These are phyloP conservation scores for Bombycilla garrulus DNA, from an alignment of 2,113 vertebrate species.

Conservation along the genomic window DNA sequence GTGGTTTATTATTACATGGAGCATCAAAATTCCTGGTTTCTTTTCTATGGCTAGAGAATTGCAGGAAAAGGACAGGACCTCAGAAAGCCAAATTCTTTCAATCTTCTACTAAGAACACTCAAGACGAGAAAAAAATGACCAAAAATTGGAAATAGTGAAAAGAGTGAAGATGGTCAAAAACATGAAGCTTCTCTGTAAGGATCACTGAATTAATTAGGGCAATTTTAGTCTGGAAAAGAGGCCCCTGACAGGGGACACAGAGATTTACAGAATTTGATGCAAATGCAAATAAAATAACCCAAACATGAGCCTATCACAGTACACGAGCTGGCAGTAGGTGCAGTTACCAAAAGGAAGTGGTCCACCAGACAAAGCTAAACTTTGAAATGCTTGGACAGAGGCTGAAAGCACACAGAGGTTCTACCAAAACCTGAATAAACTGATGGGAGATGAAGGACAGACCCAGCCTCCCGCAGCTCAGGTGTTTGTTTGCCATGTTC, in stretches of 20 bases:
- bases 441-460: not conserved
- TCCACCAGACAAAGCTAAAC: not conserved
- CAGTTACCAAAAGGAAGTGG: not conserved
- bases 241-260: not conserved
- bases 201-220: not conserved
- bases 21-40: not conserved
- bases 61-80: not conserved
- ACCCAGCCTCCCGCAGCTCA: not conserved
- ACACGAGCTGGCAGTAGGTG: not conserved
- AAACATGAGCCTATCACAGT: not conserved
- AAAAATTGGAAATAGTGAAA: not conserved
- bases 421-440: not conserved
- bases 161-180: not conserved
- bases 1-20: not conserved
- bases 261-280: not conserved
- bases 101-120: not conserved
- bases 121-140: not conserved
- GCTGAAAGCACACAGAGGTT: not conserved
- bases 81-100: not conserved
- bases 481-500: not conserved
- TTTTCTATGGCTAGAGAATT: not conserved
- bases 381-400: not conserved
- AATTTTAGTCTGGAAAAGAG: not conserved
- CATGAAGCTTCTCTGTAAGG: not conserved
- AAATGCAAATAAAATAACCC: not conserved